Evolutionary conservation across 2,888 invertebrate genomes (phyloP).

Genomic region (Baronia brevicornis): DNA sequence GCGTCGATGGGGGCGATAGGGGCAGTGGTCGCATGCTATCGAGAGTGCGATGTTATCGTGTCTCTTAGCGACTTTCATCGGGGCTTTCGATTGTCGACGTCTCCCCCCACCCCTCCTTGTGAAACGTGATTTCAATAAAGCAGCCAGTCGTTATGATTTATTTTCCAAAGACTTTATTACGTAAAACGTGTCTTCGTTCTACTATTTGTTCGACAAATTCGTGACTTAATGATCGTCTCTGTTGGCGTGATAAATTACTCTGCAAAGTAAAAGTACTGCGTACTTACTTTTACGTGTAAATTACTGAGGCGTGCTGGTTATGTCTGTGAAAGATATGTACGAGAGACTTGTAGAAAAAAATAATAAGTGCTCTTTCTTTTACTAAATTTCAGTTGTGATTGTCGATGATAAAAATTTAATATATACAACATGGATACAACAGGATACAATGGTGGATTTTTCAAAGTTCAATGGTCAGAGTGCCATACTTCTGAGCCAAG

Average conservation of each 20-base stretch:
- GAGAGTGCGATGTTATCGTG: conserved; percentile 61
- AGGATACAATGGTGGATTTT: no score
- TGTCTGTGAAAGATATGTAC: no score
- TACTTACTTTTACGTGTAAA: no score
- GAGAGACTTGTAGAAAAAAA: no score
- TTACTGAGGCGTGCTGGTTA: no score
- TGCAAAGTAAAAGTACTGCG: no score
- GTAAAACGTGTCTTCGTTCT: conserved; percentile 23
- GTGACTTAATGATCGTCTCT: conserved; percentile 29
- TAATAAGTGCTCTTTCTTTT: no score
- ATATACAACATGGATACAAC: no score
- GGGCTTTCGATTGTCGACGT: conserved; percentile 54
- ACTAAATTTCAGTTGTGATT: no score
- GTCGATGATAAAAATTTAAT: no score
- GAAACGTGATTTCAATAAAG: conserved; percentile 62
- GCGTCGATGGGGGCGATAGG: conserved; percentile 71
- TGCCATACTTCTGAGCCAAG: no score
- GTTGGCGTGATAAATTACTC: conserved; percentile 6
- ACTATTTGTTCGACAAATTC: conserved; percentile 38
- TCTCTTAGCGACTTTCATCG: conserved; percentile 71
- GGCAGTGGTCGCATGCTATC: conserved; percentile 67
- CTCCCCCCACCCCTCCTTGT: conserved; percentile 45
- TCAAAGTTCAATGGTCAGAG: no score
- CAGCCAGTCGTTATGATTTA: conserved; percentile 53
- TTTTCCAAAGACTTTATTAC: conserved; percentile 43